Conservation (phyloP, 2,888 invertebrate genomes). For the Polia nebulosa region DNA sequence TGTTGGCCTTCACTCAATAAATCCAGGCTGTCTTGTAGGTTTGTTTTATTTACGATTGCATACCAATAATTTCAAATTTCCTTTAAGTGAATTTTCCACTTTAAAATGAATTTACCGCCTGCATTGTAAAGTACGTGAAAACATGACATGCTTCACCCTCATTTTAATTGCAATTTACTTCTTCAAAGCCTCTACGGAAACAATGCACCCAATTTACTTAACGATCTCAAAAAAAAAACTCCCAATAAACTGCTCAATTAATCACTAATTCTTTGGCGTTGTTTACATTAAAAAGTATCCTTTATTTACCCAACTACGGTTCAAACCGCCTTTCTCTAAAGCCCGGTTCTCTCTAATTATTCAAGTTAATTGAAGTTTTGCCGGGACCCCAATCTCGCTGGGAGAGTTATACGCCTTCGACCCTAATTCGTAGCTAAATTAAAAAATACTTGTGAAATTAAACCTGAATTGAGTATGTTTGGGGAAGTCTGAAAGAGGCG, state of each 20-base stretch:
- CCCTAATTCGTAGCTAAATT: slow-evolving; percentile 51
- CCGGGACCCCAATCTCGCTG: slow-evolving; percentile 57
- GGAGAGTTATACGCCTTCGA: slow-evolving; percentile 55
- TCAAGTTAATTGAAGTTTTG: slow-evolving; percentile 78
- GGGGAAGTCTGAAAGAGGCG: background rate
- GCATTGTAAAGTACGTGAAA: background rate
- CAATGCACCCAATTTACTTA: slow-evolving; percentile 28
- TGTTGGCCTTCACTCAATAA: too few species aligned
- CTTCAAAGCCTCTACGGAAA: background rate
- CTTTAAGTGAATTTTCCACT: background rate
- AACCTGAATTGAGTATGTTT: slow-evolving; percentile 18
- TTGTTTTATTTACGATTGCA: background rate
- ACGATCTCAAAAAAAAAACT: slow-evolving; percentile 37
- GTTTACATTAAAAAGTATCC: slow-evolving; percentile 52
- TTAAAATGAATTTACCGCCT: background rate
- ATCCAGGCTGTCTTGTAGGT: background rate
- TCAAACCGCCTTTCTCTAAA: slow-evolving; percentile 61
- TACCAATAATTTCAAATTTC: background rate
- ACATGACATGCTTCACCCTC: background rate
- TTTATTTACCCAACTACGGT: slow-evolving; percentile 64
- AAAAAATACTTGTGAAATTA: slow-evolving; percentile 58
- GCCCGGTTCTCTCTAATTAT: slow-evolving; percentile 71
- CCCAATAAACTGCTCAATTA: slow-evolving; percentile 48
- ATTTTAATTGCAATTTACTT: slow-evolving; percentile 10
- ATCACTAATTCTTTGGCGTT: slow-evolving; percentile 56